Evolutionary conservation across 2,888 invertebrate genomes (phyloP).

Genomic region (Ceriagrion tenellum): DNA sequence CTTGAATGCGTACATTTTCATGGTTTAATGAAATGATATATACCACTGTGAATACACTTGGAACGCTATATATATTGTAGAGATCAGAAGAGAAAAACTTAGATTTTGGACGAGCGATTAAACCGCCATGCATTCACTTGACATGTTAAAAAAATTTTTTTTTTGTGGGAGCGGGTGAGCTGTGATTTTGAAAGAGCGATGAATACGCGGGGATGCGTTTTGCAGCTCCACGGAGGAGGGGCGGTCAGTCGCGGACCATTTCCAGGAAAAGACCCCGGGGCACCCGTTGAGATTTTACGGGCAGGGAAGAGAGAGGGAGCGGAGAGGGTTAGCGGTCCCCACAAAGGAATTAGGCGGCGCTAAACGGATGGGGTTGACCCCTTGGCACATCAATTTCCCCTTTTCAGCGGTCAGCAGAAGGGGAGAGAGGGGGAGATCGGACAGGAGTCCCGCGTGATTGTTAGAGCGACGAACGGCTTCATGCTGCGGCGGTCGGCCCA

Average conservation of each 20-base stretch:
- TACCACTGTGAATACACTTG: too few species aligned
- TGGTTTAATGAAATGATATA: too few species aligned
- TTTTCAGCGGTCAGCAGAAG: background rate
- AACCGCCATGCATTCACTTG: too few species aligned
- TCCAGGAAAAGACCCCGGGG: background rate
- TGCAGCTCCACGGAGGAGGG: too few species aligned
- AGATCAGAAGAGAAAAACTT: too few species aligned
- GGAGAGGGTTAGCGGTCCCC: background rate
- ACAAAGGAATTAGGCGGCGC: constrained; percentile 19
- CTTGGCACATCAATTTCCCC: background rate
- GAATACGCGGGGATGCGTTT: too few species aligned
- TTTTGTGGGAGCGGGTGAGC: too few species aligned
- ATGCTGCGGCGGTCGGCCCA: background rate
- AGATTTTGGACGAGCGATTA: too few species aligned
- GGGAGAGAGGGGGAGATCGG: background rate
- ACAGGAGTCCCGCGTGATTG: background rate
- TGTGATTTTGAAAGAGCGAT: too few species aligned
- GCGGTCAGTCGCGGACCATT: background rate
- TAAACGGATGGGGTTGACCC: constrained; percentile 21
- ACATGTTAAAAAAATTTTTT: too few species aligned
- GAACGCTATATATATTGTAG: too few species aligned
- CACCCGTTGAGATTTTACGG: background rate
- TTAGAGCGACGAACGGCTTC: background rate
- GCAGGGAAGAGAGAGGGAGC: background rate
- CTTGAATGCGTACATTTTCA: too few species aligned